These are phyloP conservation scores for Nematolebias whitei DNA, from an alignment of 2,113 vertebrate genomes.

Conservation along the genomic window DNA sequence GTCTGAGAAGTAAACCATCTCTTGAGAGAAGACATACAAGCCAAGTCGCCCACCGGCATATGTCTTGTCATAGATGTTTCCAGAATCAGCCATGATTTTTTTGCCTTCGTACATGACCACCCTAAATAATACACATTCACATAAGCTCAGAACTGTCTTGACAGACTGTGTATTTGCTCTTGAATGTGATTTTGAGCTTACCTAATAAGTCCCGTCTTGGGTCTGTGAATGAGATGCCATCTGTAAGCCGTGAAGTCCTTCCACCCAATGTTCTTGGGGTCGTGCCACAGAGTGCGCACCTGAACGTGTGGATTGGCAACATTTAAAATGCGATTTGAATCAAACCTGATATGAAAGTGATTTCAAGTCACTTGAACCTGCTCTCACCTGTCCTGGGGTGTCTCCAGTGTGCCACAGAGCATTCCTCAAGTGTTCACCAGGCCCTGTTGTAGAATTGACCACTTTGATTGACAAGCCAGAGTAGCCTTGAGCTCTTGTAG, in stretches of 20 bases:
- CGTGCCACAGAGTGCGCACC: constrained; percentile 98
- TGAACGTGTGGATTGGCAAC: constrained; percentile 55
- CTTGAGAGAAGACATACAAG: constrained; percentile 97
- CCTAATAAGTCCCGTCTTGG: constrained; percentile 97
- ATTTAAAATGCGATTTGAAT: constrained; percentile 3
- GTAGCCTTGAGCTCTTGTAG: constrained; percentile 96
- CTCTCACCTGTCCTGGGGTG: constrained; percentile 90
- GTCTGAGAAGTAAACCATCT: constrained; percentile 99
- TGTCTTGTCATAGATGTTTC: constrained; percentile 95
- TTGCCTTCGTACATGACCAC: constrained; percentile 99
- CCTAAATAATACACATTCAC: constrained; percentile 68
- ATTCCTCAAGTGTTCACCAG: constrained; percentile 96
- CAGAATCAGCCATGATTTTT: constrained; percentile 98
- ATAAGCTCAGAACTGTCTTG: constrained; percentile 18
- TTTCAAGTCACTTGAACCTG: not conserved
- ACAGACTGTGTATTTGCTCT: not conserved
- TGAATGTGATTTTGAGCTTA: constrained; percentile 59
- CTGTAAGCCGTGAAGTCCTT: constrained; percentile 99
- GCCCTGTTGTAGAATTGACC: constrained; percentile 97
- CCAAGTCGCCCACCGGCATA: constrained; percentile 95
- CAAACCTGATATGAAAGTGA: not conserved
- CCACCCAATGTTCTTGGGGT: constrained; percentile 97
- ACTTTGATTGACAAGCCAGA: constrained; percentile 97
- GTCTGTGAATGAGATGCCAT: constrained; percentile 96
- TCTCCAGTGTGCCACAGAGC: constrained; percentile 99